Conservation (phyloP, 2,797 vertebrate genomes). For the Sebastes kiyomatsui region DNA sequence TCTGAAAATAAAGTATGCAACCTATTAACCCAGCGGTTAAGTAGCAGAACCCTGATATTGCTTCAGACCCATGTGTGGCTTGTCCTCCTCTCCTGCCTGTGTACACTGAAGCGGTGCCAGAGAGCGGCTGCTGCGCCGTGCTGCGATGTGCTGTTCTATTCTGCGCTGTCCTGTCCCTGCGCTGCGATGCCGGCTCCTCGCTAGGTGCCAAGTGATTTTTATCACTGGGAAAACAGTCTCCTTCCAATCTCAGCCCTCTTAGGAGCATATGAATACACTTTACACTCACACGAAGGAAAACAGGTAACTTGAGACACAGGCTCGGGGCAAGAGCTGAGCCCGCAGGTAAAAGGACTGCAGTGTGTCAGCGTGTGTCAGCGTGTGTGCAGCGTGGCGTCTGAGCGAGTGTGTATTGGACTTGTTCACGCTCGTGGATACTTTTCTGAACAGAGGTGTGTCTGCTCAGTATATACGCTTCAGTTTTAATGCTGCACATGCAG, state of each 20-base stretch:
- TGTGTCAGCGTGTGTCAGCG: conserved; percentile 72
- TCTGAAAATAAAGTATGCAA: conserved; percentile 66
- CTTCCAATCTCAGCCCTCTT: conserved; percentile 86
- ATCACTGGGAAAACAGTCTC: conserved; percentile 85
- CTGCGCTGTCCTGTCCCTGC: conserved; percentile 63
- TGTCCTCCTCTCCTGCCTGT: conserved; percentile 53
- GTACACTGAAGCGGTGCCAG: conserved; percentile 64
- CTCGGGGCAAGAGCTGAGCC: conserved; percentile 62
- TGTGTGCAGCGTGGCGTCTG: conserved; percentile 45
- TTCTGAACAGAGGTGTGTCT: conserved; percentile 42
- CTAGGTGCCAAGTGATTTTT: conserved; percentile 91
- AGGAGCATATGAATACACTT: conserved; percentile 82
- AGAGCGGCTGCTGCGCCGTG: conserved; percentile 47
- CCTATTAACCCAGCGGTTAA: conserved; percentile 51
- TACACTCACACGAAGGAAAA: conserved; percentile 82
- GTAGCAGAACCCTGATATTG: conserved; percentile 46
- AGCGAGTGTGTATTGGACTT: conserved; percentile 54
- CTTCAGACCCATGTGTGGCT: conserved; percentile 57
- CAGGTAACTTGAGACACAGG: conserved; percentile 74
- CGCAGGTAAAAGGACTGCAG: conserved; percentile 72
- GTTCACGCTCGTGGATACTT: conserved; percentile 55
- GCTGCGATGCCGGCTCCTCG: conserved; percentile 79
- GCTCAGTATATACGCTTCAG: conserved; percentile 29
- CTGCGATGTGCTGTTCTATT: conserved; percentile 44
- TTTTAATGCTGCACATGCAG: conserved; percentile 28